Evolutionary conservation across 1,140 invertebrate genomes (phyloP), one percentile per base, ranked within the genome.

Genomic region (Drepana arcuata): DNA sequence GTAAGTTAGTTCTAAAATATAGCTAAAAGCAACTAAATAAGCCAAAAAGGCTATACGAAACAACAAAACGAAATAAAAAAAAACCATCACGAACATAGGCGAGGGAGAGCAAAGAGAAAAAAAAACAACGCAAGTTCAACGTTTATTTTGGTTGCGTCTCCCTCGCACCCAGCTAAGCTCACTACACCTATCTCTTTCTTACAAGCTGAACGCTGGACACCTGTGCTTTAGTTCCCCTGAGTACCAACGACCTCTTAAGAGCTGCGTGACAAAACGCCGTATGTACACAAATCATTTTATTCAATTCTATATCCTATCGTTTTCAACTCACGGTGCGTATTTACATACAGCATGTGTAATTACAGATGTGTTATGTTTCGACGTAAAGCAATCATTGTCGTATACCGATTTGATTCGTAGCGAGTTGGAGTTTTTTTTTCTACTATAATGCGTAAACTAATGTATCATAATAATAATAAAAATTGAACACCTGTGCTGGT

Each of bases 201-300:
- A 30, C 62, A 25, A 57, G 48, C 69, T 64, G 75, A 82, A 69
- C 78, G 78, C 65, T 80, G 78, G 75, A 80, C 78, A 82, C 78
- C 78, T 82, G 78, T 82, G 78, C 78, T 78, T 82, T 73, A 82
- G 73, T 79, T 82, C 75, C 78, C 70, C 70, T 62, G 64, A 79
- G 78, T 82, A 77, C 67, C 75, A 82, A 79, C 78, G 78, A 82
- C 78, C 78, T 82, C 78, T 77, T 59, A 41, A 16, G 18, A 14
- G 23, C 30, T 41, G 28, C 49, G 48, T 39, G 33, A 34, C 42
- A 38, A 57, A 74, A 74, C 12, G 59, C 34, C 64, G 30, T 67
- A 79, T 48, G 31, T 42, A n/a, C 27, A 36, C 32, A 21, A 39
- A 14, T 31, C 14, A 10, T 4, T 14, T 15, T 41, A 46, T 31